Evolutionary conservation across 1,140 invertebrate genomes (phyloP).

Genomic region (Aleiodes sp.): DNA sequence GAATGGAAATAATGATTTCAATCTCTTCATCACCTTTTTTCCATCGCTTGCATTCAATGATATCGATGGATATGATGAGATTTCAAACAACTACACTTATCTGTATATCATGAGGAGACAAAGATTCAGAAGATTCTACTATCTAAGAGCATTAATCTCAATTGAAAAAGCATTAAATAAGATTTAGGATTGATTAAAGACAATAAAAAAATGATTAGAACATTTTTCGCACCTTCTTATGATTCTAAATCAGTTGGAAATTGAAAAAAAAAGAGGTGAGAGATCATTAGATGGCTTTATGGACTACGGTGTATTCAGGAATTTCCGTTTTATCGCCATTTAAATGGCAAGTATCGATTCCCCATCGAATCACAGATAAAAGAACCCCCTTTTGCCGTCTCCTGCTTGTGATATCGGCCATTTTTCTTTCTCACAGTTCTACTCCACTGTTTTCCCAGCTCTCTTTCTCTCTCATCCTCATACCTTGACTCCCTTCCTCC

Average conservation of each 20-base stretch:
- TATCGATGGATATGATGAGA: too few relatives aligned
- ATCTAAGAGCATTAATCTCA: constrained; percentile 1
- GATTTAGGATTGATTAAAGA: background rate
- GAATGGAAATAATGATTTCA: too few relatives aligned
- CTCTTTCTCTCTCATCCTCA: background rate
- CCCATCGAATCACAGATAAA: constrained; percentile 19
- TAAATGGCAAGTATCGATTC: constrained; percentile 54
- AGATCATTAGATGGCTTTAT: background rate
- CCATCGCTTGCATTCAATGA: too few relatives aligned
- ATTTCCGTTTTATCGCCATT: constrained; percentile 45
- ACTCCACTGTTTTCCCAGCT: background rate
- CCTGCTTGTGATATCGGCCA: constrained; percentile 12
- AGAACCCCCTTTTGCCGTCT: constrained; percentile 31
- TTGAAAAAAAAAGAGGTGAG: background rate
- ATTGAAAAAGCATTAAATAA: background rate
- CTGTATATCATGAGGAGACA: background rate
- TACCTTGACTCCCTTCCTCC: background rate
- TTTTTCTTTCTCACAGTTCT: constrained; percentile 23
- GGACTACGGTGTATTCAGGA: constrained; percentile 4
- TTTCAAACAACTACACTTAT: background rate
- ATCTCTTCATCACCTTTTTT: too few relatives aligned
- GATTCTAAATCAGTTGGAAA: background rate
- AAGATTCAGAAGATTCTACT: too few relatives aligned
- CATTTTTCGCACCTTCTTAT: too few relatives aligned
- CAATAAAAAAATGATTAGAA: background rate